Base-by-base conservation (phyloP, 1,140 invertebrate genomes). In the Pentalonia nigronervosa region DNA sequence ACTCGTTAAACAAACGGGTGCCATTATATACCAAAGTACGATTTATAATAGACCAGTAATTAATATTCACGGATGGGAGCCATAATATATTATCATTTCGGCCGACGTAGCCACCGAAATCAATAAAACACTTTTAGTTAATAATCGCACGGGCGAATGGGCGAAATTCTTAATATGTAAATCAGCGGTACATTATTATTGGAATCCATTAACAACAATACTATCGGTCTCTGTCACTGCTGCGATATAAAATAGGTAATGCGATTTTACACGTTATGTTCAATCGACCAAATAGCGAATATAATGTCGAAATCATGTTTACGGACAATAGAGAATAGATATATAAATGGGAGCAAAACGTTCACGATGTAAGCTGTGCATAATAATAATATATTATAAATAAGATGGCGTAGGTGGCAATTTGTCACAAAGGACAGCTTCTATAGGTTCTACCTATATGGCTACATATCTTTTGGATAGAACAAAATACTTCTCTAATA, bases 21-120 rank as follows among this genome's bases (percentile, higher is more conserved):
- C n/a, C 36, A 41, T 84, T 83, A 36, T 84, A 84, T n/a, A 41
- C 41, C 36, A 34, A 50, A 87, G 17, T 48, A 48, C 45, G 86
- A 87, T 87, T 87, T 87, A 87, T 87, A 50, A 34, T n/a, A 87
- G 45, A 87, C 86, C 45, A 34, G 45, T 87, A 48, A 48, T 87
- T 48, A 87, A 87, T 87, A 87, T 87, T 87, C 86, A 48, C 25
- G 45, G 30, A 48, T 48, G 45, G 47, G 9, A n/a, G 45, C 45
- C 21, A 84, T 84, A 45, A 45, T 48, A n/a, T 20, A n/a, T 48
- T 87, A 87, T 47, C 47, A 87, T 50, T 48, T 20, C 41, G 41
- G 36, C 9, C 21, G 34, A 84, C 34, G 34, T 45, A 8, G 34
- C 41, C 83, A 25, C 83, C 41, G 36, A 84, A 84, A 84, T 84